phyloP scores from a whole-genome alignment of 2,113 vertebrate genomes.

The Vombatus ursinus region DNA sequence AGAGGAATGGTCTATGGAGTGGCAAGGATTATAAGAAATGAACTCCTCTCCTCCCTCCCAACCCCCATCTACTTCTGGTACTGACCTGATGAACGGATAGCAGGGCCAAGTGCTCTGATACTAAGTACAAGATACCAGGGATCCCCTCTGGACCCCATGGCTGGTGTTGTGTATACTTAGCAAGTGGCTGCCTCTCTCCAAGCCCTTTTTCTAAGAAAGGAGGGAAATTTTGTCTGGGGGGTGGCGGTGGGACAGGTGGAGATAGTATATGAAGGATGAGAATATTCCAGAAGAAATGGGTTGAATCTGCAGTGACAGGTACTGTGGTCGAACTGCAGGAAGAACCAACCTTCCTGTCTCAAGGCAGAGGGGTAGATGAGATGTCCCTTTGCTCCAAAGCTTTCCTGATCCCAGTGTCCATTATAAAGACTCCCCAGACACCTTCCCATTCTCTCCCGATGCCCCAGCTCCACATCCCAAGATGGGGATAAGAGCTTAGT shows the following conservation, averaged over 20 bases:
- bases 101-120: not conserved
- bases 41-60: not conserved
- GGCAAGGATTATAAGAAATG: not conserved
- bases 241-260: not conserved
- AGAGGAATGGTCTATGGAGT: not conserved
- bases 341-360: not conserved
- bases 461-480: not conserved
- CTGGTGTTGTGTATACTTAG: not conserved
- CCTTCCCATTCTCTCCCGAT: not conserved
- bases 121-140: not conserved
- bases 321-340: not conserved
- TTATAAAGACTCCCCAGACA: not conserved
- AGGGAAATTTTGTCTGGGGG: not conserved
- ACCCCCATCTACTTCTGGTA: not conserved
- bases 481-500: not conserved
- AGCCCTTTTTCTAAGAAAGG: slow-evolving; percentile 33
- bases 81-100: not conserved
- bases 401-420: not conserved
- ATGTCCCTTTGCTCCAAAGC: not conserved
- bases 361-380: not conserved
- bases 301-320: not conserved
- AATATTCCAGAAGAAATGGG: not conserved
- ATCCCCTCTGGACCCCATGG: not conserved
- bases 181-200: not conserved
- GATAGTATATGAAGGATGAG: not conserved